Evolutionary conservation across 2,797 vertebrate genomes (phyloP), one percentile per base, ranked within the genome.

Genomic region (Cirrhinus mrigala): DNA sequence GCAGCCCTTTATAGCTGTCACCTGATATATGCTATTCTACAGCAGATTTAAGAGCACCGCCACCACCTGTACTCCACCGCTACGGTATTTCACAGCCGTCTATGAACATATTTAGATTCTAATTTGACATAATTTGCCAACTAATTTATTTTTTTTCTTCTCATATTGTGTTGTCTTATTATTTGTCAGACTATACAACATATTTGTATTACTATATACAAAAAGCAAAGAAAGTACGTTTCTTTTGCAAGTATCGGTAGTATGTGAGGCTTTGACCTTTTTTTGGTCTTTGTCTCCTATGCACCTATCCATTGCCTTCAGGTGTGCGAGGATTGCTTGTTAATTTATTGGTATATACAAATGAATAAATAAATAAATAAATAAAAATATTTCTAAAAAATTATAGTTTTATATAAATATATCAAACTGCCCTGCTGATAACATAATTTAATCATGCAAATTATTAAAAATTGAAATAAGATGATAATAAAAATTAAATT

Each of bases 81-180:
- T 37, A 50, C 56, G 4, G 8, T 52, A 76, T 83, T 85, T 89
- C 71, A 90, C 84, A 88, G 88, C 74, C 92, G 91, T 94, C 94
- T 94, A 92, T 94, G 92, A 93, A 93, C 92, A 93, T 93, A 93
- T 94, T 94, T 93, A 94, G 91, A 88, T 91, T 90, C 88, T 90
- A 91, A 90, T 92, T 92, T 91, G 88, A 87, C 90, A 90, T 93
- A 90, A 93, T 92, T 92, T 85, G 87, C 92, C 58, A 66, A 76
- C 46, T 54, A 76, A 83, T 83, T 74, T 18, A 64, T 37, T 24
- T 12, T 0, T 22, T 62, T 54, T 48, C 12, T 24, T 3, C 4
- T 37, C 11, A 81, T 24, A 33, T 83, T 33, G 33, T 14, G 15
- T 40, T 40, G 22, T 58, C 4, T 69, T 6, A 9, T 70, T 40